These are phyloP conservation scores for Lota lota DNA, from an alignment of 2,113 vertebrate genomes.

Conservation along the genomic window DNA sequence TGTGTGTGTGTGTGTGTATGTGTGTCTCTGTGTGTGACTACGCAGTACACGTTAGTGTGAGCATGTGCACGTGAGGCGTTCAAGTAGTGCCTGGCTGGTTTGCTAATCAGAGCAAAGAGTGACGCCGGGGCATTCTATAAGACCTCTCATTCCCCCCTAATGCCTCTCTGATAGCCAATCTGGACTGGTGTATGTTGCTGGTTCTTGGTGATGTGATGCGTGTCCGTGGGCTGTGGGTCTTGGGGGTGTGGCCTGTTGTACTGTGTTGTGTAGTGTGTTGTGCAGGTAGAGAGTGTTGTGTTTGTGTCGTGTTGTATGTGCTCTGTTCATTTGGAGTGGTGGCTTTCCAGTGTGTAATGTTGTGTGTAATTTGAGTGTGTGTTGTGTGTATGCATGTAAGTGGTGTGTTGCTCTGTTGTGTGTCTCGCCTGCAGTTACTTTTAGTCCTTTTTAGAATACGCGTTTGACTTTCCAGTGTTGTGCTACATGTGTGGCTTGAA, in stretches of 20 bases:
- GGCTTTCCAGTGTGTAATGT: too few species aligned
- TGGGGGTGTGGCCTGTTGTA: too few species aligned
- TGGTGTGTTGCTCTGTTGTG: too few species aligned
- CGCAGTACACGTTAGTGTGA: not conserved
- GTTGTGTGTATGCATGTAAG: constrained; percentile 3
- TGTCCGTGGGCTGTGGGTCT: constrained; percentile 24
- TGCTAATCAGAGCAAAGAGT: constrained; percentile 65
- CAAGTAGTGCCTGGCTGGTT: constrained; percentile 54
- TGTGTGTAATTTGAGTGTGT: too few species aligned
- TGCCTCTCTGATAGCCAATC: constrained; percentile 66
- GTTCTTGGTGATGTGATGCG: constrained; percentile 20
- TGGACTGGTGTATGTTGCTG: constrained; percentile 36
- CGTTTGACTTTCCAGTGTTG: too few species aligned
- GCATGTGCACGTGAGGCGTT: constrained; percentile 46
- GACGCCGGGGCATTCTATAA: constrained; percentile 59
- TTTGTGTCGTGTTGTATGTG: too few species aligned
- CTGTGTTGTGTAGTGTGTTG: constrained; percentile 6
- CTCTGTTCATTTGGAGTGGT: too few species aligned
- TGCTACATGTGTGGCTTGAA: too few species aligned
- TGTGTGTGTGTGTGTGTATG: constrained; percentile 14
- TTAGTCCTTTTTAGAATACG: too few species aligned
- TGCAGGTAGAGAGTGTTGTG: constrained; percentile 46
- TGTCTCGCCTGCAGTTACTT: too few species aligned
- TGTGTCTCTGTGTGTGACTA: not conserved
- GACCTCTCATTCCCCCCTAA: constrained; percentile 56